Percentiles rank a stretch among this genome's conserved stretches.
phyloP scores from a whole-genome alignment of 2,113 vertebrate species.

The Elachura formosa region DNA sequence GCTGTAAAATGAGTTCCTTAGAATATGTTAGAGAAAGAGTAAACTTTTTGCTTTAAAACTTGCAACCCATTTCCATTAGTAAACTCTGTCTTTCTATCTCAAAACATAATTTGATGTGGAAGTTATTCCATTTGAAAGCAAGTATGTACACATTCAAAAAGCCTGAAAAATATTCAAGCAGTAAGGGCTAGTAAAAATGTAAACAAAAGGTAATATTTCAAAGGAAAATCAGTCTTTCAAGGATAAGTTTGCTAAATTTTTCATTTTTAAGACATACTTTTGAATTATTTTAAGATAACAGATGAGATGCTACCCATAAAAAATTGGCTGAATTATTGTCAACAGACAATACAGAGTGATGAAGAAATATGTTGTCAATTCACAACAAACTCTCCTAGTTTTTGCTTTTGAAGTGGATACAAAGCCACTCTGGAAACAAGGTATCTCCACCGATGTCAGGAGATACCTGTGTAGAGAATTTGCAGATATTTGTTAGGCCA shows the following conservation, averaged over 20 bases:
- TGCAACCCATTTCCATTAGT: not conserved
- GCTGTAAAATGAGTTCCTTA: not conserved
- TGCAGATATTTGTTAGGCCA: not conserved
- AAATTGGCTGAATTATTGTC: not conserved
- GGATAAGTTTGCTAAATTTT: not conserved
- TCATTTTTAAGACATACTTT: not conserved
- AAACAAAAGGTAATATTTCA: not conserved
- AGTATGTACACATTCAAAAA: not conserved
- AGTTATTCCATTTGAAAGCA: not conserved
- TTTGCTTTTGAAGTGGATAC: not conserved
- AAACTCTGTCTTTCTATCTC: not conserved
- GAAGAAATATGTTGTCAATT: not conserved
- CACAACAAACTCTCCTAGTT: not conserved
- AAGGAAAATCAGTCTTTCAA: not conserved
- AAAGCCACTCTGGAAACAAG: not conserved
- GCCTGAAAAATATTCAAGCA: not conserved
- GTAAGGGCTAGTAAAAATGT: not conserved
- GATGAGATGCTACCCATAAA: not conserved
- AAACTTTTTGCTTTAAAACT: not conserved
- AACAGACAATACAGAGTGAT: not conserved
- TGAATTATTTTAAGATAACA: not conserved
- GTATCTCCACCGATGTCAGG: not conserved
- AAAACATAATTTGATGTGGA: not conserved
- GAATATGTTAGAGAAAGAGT: not conserved
- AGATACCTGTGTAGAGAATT: not conserved